Evolutionary conservation across 2,888 invertebrate species (phyloP).

Genomic region (Parnassius orleans): DNA sequence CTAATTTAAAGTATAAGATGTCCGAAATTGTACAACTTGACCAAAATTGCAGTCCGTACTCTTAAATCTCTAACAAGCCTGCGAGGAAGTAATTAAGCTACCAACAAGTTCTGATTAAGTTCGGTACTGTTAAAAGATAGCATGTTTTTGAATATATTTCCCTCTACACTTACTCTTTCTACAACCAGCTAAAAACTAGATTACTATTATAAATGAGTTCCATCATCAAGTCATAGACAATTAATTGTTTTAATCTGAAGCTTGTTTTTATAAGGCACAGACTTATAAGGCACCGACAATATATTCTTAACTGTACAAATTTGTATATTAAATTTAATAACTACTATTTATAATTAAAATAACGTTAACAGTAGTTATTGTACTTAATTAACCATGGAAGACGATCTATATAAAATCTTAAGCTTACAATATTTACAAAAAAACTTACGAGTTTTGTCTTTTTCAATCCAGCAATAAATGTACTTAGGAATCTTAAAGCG

Average conservation of each 20-base stretch:
- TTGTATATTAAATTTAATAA: conserved; percentile 21
- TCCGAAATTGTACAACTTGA: too few relatives aligned
- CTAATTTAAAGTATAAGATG: too few relatives aligned
- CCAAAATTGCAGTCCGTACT: too few relatives aligned
- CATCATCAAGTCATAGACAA: conserved; percentile 9
- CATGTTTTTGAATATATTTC: background rate
- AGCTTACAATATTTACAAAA: conserved; percentile 52
- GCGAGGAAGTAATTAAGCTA: too few relatives aligned
- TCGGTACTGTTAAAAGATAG: background rate
- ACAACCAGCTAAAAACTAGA: conserved; percentile 14
- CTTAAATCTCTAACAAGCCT: too few relatives aligned
- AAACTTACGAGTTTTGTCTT: conserved; percentile 52
- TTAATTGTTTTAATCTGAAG: background rate
- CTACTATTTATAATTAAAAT: conserved; percentile 24
- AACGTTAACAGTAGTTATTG: conserved; percentile 39
- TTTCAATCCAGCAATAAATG: conserved; percentile 42
- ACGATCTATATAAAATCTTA: conserved; percentile 40
- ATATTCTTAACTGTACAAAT: conserved; percentile 20
- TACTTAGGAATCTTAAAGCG: conserved; percentile 45
- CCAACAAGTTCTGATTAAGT: too few relatives aligned
- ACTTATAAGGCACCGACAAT: conserved; percentile 47
- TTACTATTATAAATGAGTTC: conserved; percentile 2
- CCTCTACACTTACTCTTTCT: conserved; percentile 1
- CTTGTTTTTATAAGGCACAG: too few relatives aligned
- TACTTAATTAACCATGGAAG: conserved; percentile 60